Conservation (phyloP, 2,888 invertebrate genomes). For the Autographa pulchrina region DNA sequence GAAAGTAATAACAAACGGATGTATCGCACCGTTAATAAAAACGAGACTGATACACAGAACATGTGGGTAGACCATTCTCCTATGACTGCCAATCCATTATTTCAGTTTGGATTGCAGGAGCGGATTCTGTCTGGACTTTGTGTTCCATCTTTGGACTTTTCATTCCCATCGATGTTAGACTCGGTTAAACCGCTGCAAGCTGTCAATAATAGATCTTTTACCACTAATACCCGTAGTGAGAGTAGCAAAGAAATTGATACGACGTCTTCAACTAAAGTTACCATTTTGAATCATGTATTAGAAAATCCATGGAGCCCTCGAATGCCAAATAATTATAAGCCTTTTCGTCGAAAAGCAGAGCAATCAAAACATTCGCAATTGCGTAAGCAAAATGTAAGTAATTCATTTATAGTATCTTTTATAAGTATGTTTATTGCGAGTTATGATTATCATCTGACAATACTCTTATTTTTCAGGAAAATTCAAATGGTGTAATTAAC, state of each 20-base stretch:
- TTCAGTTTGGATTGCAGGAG: conserved; percentile 47
- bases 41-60: conserved; percentile 27
- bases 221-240: conserved; percentile 15
- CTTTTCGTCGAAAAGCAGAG: conserved; percentile 71
- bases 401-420: conserved; percentile 13
- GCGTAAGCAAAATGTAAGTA: conserved; percentile 57
- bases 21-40: conserved; percentile 23
- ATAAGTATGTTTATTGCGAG: background rate
- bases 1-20: conserved; percentile 27
- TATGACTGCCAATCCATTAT: conserved; percentile 28
- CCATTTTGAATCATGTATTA: conserved; percentile 86
- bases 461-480: conserved; percentile 60
- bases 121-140: conserved; percentile 38
- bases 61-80: conserved; percentile 34
- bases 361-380: conserved; percentile 14
- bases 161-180: conserved; percentile 46
- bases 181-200: conserved; percentile 26
- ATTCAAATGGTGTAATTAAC: conserved; percentile 51
- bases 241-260: conserved; percentile 29
- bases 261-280: conserved; percentile 57
- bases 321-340: conserved; percentile 75
- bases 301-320: conserved; percentile 90
- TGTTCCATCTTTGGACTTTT: conserved; percentile 57
- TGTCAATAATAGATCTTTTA: conserved; percentile 26
- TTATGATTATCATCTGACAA: background rate